These are phyloP conservation scores for Pseudomyrmex pallidus DNA, from an alignment of 1,140 invertebrate species.

Conservation along the genomic window DNA sequence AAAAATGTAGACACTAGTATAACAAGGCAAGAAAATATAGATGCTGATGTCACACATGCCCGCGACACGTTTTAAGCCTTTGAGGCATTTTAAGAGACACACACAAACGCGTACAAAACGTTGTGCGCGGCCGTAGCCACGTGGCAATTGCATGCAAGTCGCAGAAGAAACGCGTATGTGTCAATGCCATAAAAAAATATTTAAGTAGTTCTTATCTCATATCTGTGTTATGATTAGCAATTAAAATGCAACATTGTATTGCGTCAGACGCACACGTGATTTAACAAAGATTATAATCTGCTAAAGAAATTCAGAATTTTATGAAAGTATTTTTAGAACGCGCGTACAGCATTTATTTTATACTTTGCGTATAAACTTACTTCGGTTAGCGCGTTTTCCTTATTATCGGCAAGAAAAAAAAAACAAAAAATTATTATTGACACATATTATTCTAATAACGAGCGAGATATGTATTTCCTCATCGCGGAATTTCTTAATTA, in stretches of 20 bases:
- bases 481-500: too few species aligned
- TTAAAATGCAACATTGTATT: slow-evolving; percentile 8
- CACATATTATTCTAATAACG: too few species aligned
- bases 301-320: neutral
- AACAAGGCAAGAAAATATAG: too few species aligned
- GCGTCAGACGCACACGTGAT: neutral
- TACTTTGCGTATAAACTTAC: too few species aligned
- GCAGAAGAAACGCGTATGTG: neutral
- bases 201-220: neutral
- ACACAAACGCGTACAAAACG: neutral
- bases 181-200: neutral
- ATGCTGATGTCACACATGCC: neutral
- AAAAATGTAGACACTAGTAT: too few species aligned
- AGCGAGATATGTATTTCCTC: too few species aligned
- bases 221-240: slow-evolving; percentile 3
- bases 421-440: too few species aligned
- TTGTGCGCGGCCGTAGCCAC: slow-evolving; percentile 22
- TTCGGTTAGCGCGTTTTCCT: too few species aligned
- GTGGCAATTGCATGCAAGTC: slow-evolving; percentile 33
- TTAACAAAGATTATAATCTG: neutral
- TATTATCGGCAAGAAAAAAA: too few species aligned
- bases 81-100: neutral
- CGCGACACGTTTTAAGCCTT: neutral
- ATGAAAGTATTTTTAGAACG: neutral
- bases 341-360: neutral